Evolutionary conservation across 2,113 vertebrate species (phyloP).

Genomic region (Eulemur macaco): DNA sequence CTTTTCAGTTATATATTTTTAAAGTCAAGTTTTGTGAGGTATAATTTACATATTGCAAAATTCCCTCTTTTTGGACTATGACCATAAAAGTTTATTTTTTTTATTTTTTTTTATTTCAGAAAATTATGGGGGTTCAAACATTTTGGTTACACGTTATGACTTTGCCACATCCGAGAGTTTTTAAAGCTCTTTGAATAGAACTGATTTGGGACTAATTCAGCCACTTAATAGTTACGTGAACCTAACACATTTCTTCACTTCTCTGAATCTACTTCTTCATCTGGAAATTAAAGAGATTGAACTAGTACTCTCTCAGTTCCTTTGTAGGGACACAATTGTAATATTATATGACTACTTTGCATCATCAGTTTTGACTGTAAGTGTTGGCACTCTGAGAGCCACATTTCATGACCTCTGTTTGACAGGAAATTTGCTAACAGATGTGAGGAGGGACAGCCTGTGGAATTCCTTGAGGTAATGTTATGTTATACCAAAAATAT

Average conservation of each 20-base stretch:
- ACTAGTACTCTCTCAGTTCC: not conserved
- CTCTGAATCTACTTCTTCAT: conserved; percentile 4
- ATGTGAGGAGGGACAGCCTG: conserved; percentile 61
- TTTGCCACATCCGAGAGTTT: not conserved
- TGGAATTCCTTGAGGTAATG: conserved; percentile 79
- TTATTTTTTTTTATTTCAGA: no score
- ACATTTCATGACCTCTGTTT: conserved; percentile 5
- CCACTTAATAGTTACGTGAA: not conserved
- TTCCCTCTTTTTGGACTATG: not conserved
- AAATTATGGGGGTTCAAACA: no score
- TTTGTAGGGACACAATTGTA: not conserved
- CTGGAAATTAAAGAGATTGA: not conserved
- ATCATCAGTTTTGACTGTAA: conserved; percentile 22
- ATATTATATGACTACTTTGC: not conserved
- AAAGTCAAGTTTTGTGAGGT: not conserved
- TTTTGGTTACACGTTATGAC: no score
- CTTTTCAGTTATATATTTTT: not conserved
- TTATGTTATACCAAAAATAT: conserved; percentile 79
- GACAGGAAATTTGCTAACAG: conserved; percentile 75
- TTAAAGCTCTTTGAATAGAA: not conserved
- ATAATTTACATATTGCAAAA: not conserved
- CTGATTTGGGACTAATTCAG: not conserved
- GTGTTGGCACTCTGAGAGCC: not conserved
- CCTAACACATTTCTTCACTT: not conserved
- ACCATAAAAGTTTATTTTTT: not conserved